These are phyloP conservation scores for Bostrychus sinensis DNA, from an alignment of 2,113 vertebrate species.

Conservation along the genomic window DNA sequence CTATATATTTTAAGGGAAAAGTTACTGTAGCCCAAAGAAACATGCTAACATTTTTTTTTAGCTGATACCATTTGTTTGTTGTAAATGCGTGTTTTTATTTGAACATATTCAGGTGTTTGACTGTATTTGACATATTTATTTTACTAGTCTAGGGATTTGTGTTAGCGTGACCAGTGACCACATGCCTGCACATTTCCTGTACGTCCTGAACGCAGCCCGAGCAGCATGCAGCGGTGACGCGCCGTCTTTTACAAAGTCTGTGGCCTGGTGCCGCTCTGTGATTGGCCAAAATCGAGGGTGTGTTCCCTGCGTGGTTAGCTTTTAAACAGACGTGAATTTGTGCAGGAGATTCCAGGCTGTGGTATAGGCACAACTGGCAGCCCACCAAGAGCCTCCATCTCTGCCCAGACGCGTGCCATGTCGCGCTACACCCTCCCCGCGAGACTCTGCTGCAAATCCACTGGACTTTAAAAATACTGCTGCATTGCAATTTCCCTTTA, in stretches of 20 bases:
- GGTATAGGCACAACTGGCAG: slow-evolving; percentile 60
- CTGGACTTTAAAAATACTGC: slow-evolving; percentile 50
- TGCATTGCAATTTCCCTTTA: slow-evolving; percentile 54
- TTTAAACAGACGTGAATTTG: slow-evolving; percentile 74
- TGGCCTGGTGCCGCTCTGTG: slow-evolving; percentile 58
- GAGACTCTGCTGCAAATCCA: slow-evolving; percentile 44
- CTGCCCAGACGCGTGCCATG: slow-evolving; percentile 54
- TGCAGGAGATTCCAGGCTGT: slow-evolving; percentile 71
- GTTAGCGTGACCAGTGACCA: neutral
- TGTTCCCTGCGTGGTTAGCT: slow-evolving; percentile 73
- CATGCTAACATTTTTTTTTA: too few species aligned
- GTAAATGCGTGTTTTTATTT: too few species aligned
- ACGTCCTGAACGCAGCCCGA: slow-evolving; percentile 54
- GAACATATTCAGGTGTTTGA: neutral
- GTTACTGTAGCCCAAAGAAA: neutral
- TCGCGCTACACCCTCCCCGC: slow-evolving; percentile 22
- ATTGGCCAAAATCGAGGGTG: slow-evolving; percentile 81
- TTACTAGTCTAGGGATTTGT: neutral
- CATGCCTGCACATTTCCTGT: slow-evolving; percentile 33
- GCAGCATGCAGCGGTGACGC: slow-evolving; percentile 64
- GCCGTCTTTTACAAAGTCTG: slow-evolving; percentile 69
- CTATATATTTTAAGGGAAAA: neutral
- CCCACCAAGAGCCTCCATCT: slow-evolving; percentile 35
- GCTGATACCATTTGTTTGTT: too few species aligned
- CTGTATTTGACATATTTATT: neutral